phyloP scores from a whole-genome alignment of 2,888 invertebrate species.

The Seira sanloemensis region DNA sequence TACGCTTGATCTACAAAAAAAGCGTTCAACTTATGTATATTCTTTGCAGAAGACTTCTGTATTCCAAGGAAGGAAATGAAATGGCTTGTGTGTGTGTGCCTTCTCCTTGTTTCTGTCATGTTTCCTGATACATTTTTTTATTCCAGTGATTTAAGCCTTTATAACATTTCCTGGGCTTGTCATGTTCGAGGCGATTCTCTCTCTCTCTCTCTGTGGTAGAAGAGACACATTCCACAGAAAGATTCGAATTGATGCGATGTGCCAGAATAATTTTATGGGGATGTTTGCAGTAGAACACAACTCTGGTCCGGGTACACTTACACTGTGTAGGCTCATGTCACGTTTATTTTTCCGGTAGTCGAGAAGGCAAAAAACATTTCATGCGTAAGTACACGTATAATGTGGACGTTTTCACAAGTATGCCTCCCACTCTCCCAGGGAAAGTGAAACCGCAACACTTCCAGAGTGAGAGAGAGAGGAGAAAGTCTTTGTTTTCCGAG shows the following conservation, averaged over 20 bases:
- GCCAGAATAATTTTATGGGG: slow-evolving; percentile 12
- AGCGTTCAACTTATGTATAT: background rate
- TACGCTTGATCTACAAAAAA: background rate
- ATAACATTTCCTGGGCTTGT: too few species aligned
- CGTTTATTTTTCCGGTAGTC: slow-evolving; percentile 30
- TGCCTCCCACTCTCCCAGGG: slow-evolving; percentile 16
- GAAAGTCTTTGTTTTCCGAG: background rate
- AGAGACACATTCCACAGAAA: background rate
- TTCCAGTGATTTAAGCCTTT: slow-evolving; percentile 20
- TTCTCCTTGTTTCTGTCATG: slow-evolving; percentile 34
- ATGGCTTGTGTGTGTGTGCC: slow-evolving; percentile 31
- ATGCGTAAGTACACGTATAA: slow-evolving; percentile 5
- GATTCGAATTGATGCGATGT: background rate
- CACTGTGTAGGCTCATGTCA: too few species aligned
- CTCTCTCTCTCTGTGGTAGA: background rate
- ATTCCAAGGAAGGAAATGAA: slow-evolving; percentile 12
- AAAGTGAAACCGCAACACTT: slow-evolving; percentile 27
- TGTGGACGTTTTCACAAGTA: slow-evolving; percentile 2
- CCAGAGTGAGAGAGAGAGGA: background rate
- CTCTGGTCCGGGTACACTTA: too few species aligned
- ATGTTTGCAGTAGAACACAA: slow-evolving; percentile 2
- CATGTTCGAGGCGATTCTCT: too few species aligned
- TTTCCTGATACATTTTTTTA: slow-evolving; percentile 21
- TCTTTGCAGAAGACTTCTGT: background rate
- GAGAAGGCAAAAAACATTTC: background rate